Conservation (phyloP, 2,888 invertebrate genomes). For the Alloplasta piceator region DNA sequence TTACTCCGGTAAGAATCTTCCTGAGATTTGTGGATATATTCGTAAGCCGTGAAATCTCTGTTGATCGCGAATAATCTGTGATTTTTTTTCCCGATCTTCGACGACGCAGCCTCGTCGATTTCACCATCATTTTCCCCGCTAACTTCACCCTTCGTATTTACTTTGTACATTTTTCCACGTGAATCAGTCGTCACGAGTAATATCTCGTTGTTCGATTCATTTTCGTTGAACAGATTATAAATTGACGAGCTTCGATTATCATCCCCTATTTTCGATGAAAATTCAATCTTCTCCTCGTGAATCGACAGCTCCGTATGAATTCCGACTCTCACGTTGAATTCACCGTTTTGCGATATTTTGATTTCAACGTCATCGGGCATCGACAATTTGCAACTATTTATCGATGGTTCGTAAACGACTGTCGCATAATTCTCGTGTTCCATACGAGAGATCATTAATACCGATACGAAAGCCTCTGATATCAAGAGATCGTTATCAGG, state of each 20-base stretch:
- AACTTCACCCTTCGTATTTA: slow-evolving; percentile 62
- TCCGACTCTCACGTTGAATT: slow-evolving; percentile 54
- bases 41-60: slow-evolving; percentile 74
- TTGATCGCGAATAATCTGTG: slow-evolving; percentile 77
- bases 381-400: slow-evolving; percentile 73
- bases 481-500: slow-evolving; percentile 56
- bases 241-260: slow-evolving; percentile 38
- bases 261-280: slow-evolving; percentile 18
- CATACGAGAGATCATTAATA: slow-evolving; percentile 77
- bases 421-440: slow-evolving; percentile 85
- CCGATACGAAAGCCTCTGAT: slow-evolving; percentile 77
- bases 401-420: slow-evolving; percentile 83
- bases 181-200: slow-evolving; percentile 66
- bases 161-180: slow-evolving; percentile 69
- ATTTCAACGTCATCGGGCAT: slow-evolving; percentile 75
- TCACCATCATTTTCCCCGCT: not conserved
- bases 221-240: slow-evolving; percentile 49
- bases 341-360: slow-evolving; percentile 70
- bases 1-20: slow-evolving; percentile 55
- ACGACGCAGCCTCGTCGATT: not conserved
- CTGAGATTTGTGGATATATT: slow-evolving; percentile 75
- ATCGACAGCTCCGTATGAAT: slow-evolving; percentile 37
- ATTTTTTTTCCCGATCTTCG: slow-evolving; percentile 15
- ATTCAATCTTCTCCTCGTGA: slow-evolving; percentile 31
- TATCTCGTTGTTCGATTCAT: slow-evolving; percentile 1